These are phyloP conservation scores for Indicator indicator DNA, from an alignment of 2,113 vertebrate species.

Conservation along the genomic window DNA sequence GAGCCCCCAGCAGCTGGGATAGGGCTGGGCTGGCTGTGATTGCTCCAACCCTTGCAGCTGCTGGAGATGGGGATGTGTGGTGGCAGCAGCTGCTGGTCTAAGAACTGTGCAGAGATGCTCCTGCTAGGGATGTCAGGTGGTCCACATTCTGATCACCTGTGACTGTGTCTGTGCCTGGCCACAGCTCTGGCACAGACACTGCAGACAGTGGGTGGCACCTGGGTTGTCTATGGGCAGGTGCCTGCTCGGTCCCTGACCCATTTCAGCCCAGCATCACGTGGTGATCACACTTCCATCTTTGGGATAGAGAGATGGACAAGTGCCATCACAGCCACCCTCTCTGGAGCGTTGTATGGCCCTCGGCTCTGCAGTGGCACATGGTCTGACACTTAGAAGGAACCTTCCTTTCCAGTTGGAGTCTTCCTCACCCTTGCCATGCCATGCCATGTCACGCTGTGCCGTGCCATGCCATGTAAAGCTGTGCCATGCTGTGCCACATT, in stretches of 20 bases:
- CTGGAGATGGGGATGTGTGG: rapidly evolving
- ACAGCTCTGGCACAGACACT: neutral
- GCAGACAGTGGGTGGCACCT: neutral
- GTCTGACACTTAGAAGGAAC: neutral
- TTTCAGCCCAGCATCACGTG: neutral
- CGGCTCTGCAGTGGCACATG: neutral
- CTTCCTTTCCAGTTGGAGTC: neutral
- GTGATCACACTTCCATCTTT: neutral
- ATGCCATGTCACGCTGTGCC: neutral
- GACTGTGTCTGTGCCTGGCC: neutral
- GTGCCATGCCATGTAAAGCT: neutral
- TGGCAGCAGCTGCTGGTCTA: neutral
- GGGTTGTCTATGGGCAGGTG: neutral
- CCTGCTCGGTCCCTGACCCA: neutral
- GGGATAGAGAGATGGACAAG: neutral
- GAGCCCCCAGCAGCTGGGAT: neutral
- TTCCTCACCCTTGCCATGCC: neutral
- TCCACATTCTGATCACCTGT: neutral
- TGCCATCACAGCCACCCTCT: neutral
- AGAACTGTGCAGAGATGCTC: neutral
- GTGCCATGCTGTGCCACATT: neutral
- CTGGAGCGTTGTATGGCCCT: neutral
- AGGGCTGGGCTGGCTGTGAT: neutral
- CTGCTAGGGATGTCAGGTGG: neutral
- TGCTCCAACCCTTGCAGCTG: neutral